These are phyloP conservation scores for Sparus aurata DNA, from an alignment of 2,797 vertebrate species.

Conservation along the genomic window DNA sequence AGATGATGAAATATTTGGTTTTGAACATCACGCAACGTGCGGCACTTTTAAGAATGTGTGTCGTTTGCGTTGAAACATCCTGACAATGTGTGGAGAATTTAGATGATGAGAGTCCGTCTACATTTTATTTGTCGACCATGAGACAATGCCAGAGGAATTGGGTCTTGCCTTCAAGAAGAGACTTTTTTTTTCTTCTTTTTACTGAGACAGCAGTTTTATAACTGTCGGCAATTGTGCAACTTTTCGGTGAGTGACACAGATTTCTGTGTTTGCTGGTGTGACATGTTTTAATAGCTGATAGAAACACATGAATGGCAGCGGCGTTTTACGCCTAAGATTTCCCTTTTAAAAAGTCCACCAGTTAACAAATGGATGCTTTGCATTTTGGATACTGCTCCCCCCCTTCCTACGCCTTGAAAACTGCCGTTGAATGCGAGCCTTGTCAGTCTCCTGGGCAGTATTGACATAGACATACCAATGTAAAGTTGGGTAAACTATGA, in stretches of 20 bases:
- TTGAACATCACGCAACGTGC: no score
- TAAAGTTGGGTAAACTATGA: slow-evolving; percentile 70
- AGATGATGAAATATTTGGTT: no score
- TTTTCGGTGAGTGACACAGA: background rate
- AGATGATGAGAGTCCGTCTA: no score
- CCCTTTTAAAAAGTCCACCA: background rate
- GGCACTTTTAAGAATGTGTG: no score
- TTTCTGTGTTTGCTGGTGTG: background rate
- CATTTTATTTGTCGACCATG: background rate
- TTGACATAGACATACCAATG: slow-evolving; percentile 77
- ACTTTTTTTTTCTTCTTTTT: no score
- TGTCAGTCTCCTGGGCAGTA: slow-evolving; percentile 64
- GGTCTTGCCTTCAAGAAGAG: background rate
- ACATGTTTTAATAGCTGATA: background rate
- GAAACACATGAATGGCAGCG: background rate
- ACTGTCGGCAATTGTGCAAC: background rate
- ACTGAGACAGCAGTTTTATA: background rate
- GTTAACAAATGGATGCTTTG: slow-evolving; percentile 61
- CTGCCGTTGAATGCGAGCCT: slow-evolving; percentile 69
- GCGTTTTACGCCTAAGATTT: background rate
- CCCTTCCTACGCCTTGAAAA: slow-evolving; percentile 49
- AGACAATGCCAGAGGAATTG: background rate
- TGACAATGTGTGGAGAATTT: no score
- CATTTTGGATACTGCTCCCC: slow-evolving; percentile 36
- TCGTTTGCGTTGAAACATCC: no score